These are phyloP conservation scores for Darevskia nairensis DNA, from an alignment of 2,797 vertebrate genomes.

Conservation along the genomic window DNA sequence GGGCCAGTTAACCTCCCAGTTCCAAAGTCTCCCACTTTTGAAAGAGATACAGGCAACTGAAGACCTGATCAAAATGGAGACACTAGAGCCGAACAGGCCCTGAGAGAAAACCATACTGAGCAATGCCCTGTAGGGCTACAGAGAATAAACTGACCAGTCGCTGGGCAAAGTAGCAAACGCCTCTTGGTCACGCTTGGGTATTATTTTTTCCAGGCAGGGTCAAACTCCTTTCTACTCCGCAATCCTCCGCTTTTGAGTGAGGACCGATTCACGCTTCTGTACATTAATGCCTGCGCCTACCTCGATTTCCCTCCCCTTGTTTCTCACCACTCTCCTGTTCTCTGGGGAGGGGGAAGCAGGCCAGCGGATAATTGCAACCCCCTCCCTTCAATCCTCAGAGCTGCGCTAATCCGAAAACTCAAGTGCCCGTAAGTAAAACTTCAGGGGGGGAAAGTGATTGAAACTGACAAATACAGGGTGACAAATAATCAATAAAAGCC, in stretches of 20 bases:
- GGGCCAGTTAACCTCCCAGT: neutral
- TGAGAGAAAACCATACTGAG: neutral
- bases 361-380: constrained; percentile 58
- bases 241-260: constrained; percentile 24
- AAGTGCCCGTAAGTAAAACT: constrained; percentile 75
- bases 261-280: constrained; percentile 18
- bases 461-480: constrained; percentile 74
- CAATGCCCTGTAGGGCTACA: neutral
- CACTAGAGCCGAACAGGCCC: neutral
- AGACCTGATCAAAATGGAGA: too few relatives aligned
- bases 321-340: constrained; percentile 48
- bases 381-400: constrained; percentile 59
- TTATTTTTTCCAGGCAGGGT: neutral
- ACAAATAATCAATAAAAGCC: constrained; percentile 75
- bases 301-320: neutral
- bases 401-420: constrained; percentile 72
- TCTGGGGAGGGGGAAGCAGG: constrained; percentile 52
- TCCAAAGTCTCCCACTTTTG: neutral
- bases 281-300: neutral
- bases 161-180: neutral
- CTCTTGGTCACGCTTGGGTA: neutral
- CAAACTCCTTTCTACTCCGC: neutral
- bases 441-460: constrained; percentile 67
- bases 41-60: neutral
- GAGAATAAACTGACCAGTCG: neutral